These are phyloP conservation scores for Theretra japonica DNA, from an alignment of 2,888 invertebrate genomes.

Conservation along the genomic window DNA sequence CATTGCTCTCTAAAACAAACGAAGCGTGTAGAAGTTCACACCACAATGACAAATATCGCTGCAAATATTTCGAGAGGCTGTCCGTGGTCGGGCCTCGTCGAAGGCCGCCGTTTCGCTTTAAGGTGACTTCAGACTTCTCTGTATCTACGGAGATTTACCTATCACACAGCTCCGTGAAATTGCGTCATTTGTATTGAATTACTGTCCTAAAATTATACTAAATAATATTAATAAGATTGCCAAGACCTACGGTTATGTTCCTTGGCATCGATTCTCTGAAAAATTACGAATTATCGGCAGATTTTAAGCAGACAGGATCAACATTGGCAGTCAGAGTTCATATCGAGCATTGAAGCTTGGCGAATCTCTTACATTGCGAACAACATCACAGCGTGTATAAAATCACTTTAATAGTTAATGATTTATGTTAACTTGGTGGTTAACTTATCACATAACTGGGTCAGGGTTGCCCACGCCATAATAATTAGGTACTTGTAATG, in stretches of 20 bases:
- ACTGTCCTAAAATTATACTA: background rate
- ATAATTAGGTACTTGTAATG: constrained; percentile 6
- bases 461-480: constrained; percentile 13
- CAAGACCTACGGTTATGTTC: background rate
- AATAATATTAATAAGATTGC: too few relatives aligned
- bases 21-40: constrained; percentile 27
- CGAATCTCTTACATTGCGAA: background rate
- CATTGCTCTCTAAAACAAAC: constrained; percentile 25
- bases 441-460: constrained; percentile 13
- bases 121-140: background rate
- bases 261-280: background rate
- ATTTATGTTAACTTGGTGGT: constrained; percentile 32
- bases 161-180: background rate
- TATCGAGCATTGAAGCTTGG: too few relatives aligned
- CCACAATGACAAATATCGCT: constrained; percentile 36
- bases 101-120: constrained; percentile 7
- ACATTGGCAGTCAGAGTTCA: background rate
- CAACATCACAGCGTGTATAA: background rate
- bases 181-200: background rate
- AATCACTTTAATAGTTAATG: background rate
- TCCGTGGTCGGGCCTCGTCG: background rate
- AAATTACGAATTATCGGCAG: too few relatives aligned
- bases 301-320: background rate
- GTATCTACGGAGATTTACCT: too few relatives aligned
- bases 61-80: constrained; percentile 35